These are phyloP conservation scores for Hexactinellida sp. DNA, from an alignment of 37 sponge, comb jelly and placozoan genomes.

Conservation along the genomic window DNA sequence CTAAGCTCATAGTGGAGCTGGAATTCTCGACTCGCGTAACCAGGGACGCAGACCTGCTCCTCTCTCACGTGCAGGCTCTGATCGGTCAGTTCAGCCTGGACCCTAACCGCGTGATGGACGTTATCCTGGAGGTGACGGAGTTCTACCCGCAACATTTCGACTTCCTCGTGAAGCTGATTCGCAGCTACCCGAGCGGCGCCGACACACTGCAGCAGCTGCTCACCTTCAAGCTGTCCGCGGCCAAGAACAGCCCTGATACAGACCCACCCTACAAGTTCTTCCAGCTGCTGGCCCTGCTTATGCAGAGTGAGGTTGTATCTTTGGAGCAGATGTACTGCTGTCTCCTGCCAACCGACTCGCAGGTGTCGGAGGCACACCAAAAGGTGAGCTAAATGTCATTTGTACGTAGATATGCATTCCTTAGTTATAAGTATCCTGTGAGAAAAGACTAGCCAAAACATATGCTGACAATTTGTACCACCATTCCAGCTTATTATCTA, in stretches of 20 bases:
- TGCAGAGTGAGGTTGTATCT: slow-evolving; percentile 43
- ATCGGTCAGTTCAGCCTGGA: slow-evolving; percentile 84
- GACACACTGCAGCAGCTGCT: slow-evolving; percentile 73
- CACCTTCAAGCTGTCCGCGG: slow-evolving; percentile 67
- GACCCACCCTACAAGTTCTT: slow-evolving; percentile 40
- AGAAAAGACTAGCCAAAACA: too few relatives aligned
- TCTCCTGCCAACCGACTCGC: background rate
- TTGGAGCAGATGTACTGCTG: slow-evolving; percentile 44
- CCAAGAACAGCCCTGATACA: background rate
- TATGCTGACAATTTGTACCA: too few relatives aligned
- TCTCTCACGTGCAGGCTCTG: background rate
- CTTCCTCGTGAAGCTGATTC: slow-evolving; percentile 59
- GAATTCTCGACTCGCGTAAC: slow-evolving; percentile 12
- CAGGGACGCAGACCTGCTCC: background rate
- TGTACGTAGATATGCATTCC: too few relatives aligned
- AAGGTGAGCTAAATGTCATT: too few relatives aligned
- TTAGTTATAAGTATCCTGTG: too few relatives aligned
- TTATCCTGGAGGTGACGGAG: slow-evolving; percentile 82
- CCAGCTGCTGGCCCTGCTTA: slow-evolving; percentile 59
- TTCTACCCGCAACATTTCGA: slow-evolving; percentile 54
- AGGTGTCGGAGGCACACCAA: background rate
- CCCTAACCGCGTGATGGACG: slow-evolving; percentile 91
- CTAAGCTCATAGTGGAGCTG: slow-evolving; percentile 80
- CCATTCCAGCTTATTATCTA: too few relatives aligned
- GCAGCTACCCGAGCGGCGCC: slow-evolving; percentile 49